A percentile compares a stretch with the other conserved stretches of the same genome.
Evolutionary conservation across 2,888 invertebrate genomes (phyloP).

Genomic region (Prenolepis imparis): DNA sequence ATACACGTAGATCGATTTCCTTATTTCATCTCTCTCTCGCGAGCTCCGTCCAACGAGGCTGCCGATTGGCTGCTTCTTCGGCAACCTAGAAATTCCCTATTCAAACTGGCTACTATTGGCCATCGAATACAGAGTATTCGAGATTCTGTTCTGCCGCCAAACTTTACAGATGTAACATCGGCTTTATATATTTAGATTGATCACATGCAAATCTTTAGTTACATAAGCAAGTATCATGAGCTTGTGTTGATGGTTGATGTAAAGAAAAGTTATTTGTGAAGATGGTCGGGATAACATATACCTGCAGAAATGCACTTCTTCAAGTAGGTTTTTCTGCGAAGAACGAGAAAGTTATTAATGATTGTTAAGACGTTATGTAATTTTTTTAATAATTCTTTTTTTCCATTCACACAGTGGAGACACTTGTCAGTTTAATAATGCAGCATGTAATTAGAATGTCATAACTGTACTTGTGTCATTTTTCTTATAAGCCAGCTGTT

Average conservation of each 20-base stretch:
- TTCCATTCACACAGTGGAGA: neutral
- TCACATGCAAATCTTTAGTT: conserved; percentile 43
- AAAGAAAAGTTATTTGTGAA: conserved; percentile 58
- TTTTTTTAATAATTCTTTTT: conserved; percentile 16
- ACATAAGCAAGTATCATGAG: conserved; percentile 68
- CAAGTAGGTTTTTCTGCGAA: conserved; percentile 77
- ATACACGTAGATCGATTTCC: neutral
- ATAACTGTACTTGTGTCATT: neutral
- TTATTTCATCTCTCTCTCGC: neutral
- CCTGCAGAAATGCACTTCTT: conserved; percentile 80
- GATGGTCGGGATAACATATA: conserved; percentile 82
- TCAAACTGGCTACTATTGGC: neutral
- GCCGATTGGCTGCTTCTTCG: neutral
- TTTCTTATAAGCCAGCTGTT: neutral
- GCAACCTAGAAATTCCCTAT: neutral
- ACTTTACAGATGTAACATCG: no score
- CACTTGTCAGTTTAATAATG: neutral
- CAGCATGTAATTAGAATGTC: neutral
- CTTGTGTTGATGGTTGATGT: conserved; percentile 51
- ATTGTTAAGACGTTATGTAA: neutral
- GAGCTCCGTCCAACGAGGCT: neutral
- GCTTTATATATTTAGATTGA: no score
- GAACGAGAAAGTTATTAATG: neutral
- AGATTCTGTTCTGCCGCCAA: neutral
- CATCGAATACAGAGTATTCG: neutral